These are phyloP conservation scores for Drosophila longiperda DNA, from an alignment of 2,888 invertebrate genomes.

Conservation along the genomic window DNA sequence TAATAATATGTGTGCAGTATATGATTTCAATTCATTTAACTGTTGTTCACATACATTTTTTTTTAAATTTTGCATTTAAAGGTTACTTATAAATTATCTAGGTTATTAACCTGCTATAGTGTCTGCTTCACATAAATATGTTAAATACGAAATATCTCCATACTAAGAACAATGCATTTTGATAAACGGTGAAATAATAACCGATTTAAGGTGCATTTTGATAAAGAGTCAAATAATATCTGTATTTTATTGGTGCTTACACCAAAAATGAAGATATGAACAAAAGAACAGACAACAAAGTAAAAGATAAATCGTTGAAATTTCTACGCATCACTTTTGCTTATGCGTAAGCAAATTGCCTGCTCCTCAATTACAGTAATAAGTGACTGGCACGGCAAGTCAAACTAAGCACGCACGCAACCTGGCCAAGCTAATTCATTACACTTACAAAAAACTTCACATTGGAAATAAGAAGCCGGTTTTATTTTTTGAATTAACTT, in stretches of 20 bases:
- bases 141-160: not conserved
- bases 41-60: not conserved
- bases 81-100: not conserved
- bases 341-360: slow-evolving; percentile 27
- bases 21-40: not conserved
- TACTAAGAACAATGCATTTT: not conserved
- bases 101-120: not conserved
- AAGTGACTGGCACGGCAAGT: slow-evolving; percentile 40
- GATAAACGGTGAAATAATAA: not conserved
- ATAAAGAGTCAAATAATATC: not conserved
- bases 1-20: not conserved
- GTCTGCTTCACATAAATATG: not conserved
- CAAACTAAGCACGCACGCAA: slow-evolving; percentile 57
- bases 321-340: slow-evolving; percentile 29
- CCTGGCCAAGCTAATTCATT: slow-evolving; percentile 33
- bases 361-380: slow-evolving; percentile 52
- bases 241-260: not conserved
- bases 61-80: not conserved
- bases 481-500: not conserved
- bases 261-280: not conserved
- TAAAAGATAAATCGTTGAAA: not conserved
- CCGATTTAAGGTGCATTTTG: not conserved
- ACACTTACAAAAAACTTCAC: not conserved
- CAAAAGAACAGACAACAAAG: slow-evolving; percentile 2
- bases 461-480: not conserved